phyloP scores from a whole-genome alignment of 2,113 vertebrate species.

The Colistium nudipinnis region DNA sequence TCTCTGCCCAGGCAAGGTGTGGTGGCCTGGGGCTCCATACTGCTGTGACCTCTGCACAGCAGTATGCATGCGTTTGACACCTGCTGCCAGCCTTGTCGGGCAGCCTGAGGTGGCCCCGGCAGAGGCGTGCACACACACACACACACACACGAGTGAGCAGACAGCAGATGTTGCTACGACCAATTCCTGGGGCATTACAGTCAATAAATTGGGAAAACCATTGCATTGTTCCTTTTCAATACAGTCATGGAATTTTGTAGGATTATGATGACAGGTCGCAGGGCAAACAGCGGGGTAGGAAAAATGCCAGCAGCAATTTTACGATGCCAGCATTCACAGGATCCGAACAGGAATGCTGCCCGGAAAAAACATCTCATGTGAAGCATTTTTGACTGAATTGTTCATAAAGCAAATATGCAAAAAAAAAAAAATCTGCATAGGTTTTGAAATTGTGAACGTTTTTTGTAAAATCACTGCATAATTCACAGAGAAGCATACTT shows the following conservation, averaged over 20 bases:
- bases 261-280: no score
- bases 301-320: neutral
- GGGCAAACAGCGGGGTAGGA: neutral
- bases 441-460: neutral
- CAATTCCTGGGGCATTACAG: constrained; percentile 18
- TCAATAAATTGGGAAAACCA: constrained; percentile 3
- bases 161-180: constrained; percentile 49
- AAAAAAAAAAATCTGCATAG: no score
- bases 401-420: no score
- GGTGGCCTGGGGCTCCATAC: constrained; percentile 35
- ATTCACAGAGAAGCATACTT: constrained; percentile 9
- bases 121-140: no score
- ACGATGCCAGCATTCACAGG: neutral
- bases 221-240: neutral
- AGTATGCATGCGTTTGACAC: constrained; percentile 59
- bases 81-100: constrained; percentile 40
- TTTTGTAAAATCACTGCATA: neutral
- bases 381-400: no score
- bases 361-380: no score
- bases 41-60: constrained; percentile 21
- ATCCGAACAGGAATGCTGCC: no score
- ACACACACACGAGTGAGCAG: no score
- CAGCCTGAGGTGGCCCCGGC: constrained; percentile 30
- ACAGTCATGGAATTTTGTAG: neutral
- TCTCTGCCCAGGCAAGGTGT: constrained; percentile 25